A percentile compares a stretch with the other conserved stretches of the same genome.
Conservation (phyloP, 2,888 invertebrate species). For the Platycheirus rosarum region DNA sequence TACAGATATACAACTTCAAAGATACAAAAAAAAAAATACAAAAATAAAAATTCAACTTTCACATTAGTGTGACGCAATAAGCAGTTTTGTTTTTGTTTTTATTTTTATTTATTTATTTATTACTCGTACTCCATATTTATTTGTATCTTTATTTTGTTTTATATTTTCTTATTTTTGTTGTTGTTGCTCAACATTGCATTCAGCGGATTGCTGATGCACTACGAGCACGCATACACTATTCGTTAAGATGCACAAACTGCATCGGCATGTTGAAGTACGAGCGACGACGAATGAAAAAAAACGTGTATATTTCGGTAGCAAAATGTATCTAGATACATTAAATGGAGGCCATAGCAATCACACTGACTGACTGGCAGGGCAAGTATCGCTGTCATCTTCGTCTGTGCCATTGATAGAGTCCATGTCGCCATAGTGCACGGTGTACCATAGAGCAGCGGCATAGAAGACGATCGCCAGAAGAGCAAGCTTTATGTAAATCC, state of each 20-base stretch:
- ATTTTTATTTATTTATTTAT: constrained; percentile 66
- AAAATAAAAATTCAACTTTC: constrained; percentile 70
- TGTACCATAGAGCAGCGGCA: constrained; percentile 80
- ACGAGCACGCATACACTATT: constrained; percentile 4
- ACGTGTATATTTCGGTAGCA: constrained; percentile 9
- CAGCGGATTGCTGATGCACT: constrained; percentile 14
- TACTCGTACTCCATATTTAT: constrained; percentile 67
- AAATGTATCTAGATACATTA: constrained; percentile 16
- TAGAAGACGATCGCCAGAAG: constrained; percentile 79
- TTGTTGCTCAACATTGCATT: constrained; percentile 51
- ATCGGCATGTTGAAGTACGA: not conserved
- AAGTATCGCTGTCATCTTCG: constrained; percentile 41
- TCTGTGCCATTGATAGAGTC: constrained; percentile 66
- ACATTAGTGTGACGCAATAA: constrained; percentile 72
- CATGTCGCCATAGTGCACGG: constrained; percentile 77
- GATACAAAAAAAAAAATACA: constrained; percentile 42
- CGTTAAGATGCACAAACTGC: not conserved
- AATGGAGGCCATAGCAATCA: constrained; percentile 38
- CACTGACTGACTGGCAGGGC: constrained; percentile 47
- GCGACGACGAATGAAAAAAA: too few relatives aligned
- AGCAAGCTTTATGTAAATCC: constrained; percentile 80
- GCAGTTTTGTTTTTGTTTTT: constrained; percentile 58
- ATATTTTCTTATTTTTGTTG: constrained; percentile 24
- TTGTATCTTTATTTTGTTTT: constrained; percentile 26
- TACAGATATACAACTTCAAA: constrained; percentile 56